Evolutionary conservation across 2,888 invertebrate species (phyloP), one percentile per base, ranked within the genome.

Genomic region (Timandra comae): DNA sequence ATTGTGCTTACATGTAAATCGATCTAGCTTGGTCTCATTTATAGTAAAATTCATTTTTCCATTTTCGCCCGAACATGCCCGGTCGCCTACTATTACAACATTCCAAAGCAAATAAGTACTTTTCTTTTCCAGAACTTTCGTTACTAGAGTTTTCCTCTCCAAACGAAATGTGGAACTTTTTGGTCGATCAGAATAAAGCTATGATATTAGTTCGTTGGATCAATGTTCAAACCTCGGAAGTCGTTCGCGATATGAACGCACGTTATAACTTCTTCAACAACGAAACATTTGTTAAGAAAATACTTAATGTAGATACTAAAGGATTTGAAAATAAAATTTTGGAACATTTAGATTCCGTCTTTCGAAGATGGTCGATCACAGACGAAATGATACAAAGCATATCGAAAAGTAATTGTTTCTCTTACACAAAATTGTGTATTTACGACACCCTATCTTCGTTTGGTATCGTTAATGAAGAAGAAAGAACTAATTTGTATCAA

Each of bases 201-300:
- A 87, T 90, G 66, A 72, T 88, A 35, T 57, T 91, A 33, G 79
- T 84, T 35, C 70, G 80, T 22, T 91, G 91, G 91, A 89, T 91
- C 35, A 87, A 88, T 46, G 67, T 87, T 2, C 84, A 86, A 42
- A 88, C 81, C 38, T 82, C 81, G 2, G 81, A 86, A 54, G 76
- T 84, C 0, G 84, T 82, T 6, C 65, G 86, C 7, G 85, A 84
- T 33, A 78, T 80, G 76, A 85, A 85, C 49, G 73, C 81, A 0
- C 63, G 81, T 1, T 80, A 79, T 33, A 80, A 74, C 38, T 84
- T 81, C 49, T 84, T 84, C 29, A 81, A 79, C 32, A 79, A 76
- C 46, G 77, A 80, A 12, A 72, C 69, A 31, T 85, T 85, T 49
- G 73, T 73, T 0, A 67, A 69, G 33, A 84, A 80, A 42, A 62